Evolutionary conservation across 2,113 vertebrate genomes (phyloP), one percentile per base, ranked within the genome.

Genomic region (Pogona vitticeps): DNA sequence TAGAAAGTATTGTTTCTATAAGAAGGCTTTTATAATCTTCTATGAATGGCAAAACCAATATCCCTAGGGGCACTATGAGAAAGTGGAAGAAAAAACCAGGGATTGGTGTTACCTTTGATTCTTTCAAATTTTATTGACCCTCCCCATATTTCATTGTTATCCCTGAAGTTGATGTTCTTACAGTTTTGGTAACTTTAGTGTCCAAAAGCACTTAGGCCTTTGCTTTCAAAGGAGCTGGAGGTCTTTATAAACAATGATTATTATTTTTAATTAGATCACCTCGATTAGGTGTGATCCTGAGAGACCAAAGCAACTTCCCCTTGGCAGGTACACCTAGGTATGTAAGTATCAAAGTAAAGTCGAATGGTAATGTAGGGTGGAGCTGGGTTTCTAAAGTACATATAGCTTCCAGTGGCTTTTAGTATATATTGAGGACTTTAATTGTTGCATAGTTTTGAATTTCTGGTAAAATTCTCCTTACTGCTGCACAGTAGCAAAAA

Each of bases 281-380:
- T 61, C 12, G 61, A 33, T 2, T 42, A 20, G 36, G 63, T 59
- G 31, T 26, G 4, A 36, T 67, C 87, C 61, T 83, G 72, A 93
- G 88, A 88, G 81, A 86, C 15, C 61, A 76, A 70, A 65, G 40
- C 65, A 68, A 76, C 17, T 18, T 76, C 21, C 88, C 75, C 38
- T 33, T 17, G 38, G 1, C 61, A 84, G 36, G 36, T 38, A 10
- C 40, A 36, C 80, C 82, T n/a, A 90, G 85, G 93, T 94, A 89
- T 92, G 93, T 95, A 83, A 61, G 28, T 56, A 46, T 18, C 42
- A 33, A 80, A 63, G 33, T 21, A 63, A 67, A 81, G n/a, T n/a
- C n/a, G n/a, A n/a, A n/a, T n/a, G n/a, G n/a, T n/a, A n/a, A n/a
- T n/a, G n/a, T n/a, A n/a, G n/a, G 28, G 40, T 42, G 17, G 0